Conservation (phyloP, 2,888 invertebrate genomes). For the Microctonus hyperodae region DNA sequence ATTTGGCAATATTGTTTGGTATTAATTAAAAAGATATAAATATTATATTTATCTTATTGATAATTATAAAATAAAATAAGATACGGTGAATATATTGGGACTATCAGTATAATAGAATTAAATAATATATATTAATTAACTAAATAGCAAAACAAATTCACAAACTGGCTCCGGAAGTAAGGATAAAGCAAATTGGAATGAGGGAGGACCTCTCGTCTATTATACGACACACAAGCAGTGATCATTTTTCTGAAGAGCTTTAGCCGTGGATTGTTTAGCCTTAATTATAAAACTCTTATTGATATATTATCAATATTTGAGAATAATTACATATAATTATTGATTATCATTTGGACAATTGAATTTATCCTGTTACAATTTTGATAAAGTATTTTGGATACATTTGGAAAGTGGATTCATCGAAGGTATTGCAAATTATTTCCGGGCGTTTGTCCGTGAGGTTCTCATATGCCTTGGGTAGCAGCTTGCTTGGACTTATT, state of each 20-base stretch:
- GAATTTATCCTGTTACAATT: background rate
- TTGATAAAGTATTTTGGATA: background rate
- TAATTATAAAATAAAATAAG: background rate
- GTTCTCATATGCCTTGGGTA: constrained; percentile 57
- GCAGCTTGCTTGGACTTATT: constrained; percentile 55
- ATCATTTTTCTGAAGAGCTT: constrained; percentile 76
- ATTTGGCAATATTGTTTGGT: background rate
- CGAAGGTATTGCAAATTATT: background rate
- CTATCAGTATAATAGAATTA: background rate
- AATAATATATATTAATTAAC: background rate
- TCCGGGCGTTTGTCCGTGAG: background rate
- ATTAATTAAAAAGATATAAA: background rate
- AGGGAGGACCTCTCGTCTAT: constrained; percentile 77
- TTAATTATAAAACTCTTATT: background rate
- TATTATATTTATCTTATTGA: background rate
- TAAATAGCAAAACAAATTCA: constrained; percentile 47
- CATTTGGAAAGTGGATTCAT: constrained; percentile 6
- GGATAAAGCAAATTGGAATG: constrained; percentile 76
- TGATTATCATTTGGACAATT: background rate
- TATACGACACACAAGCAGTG: constrained; percentile 80
- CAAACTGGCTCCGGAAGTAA: constrained; percentile 69
- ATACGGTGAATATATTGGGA: background rate
- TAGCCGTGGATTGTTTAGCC: constrained; percentile 44
- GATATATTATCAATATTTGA: background rate
- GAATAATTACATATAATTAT: background rate